Conservation (phyloP, 2,888 invertebrate species). For the Poecilus cupreus region DNA sequence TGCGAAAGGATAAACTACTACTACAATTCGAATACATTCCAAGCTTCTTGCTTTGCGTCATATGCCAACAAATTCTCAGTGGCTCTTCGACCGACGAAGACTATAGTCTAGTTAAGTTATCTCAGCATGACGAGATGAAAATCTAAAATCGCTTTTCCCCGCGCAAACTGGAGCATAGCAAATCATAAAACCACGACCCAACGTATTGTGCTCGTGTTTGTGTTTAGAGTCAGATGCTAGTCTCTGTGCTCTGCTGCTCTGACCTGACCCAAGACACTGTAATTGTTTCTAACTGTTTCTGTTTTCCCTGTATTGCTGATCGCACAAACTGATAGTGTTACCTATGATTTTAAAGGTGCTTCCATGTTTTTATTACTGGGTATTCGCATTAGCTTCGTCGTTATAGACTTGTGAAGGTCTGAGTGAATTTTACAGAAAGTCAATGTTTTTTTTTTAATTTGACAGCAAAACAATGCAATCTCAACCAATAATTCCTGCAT, state of each 20-base stretch:
- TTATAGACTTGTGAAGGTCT: no score
- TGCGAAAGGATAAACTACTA: no score
- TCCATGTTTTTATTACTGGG: no score
- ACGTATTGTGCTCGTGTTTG: not conserved
- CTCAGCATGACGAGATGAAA: not conserved
- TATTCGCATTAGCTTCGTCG: no score
- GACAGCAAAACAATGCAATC: no score
- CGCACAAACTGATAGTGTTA: not conserved
- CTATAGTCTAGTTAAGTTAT: not conserved
- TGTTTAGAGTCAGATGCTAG: not conserved
- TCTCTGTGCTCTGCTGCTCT: not conserved
- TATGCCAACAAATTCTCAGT: no score
- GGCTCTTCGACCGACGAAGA: no score
- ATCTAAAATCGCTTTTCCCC: not conserved
- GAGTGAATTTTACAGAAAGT: no score
- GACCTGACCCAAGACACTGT: not conserved
- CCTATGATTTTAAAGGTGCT: not conserved
- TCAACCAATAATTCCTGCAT: no score
- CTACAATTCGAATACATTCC: no score
- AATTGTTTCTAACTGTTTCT: slow-evolving; percentile 1
- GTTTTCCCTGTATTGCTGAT: not conserved
- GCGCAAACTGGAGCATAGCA: not conserved
- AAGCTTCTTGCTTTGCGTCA: no score
- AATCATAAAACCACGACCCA: not conserved
- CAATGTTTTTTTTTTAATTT: no score